phyloP scores from a whole-genome alignment of 1,140 invertebrate genomes.

The Elysia chlorotica region DNA sequence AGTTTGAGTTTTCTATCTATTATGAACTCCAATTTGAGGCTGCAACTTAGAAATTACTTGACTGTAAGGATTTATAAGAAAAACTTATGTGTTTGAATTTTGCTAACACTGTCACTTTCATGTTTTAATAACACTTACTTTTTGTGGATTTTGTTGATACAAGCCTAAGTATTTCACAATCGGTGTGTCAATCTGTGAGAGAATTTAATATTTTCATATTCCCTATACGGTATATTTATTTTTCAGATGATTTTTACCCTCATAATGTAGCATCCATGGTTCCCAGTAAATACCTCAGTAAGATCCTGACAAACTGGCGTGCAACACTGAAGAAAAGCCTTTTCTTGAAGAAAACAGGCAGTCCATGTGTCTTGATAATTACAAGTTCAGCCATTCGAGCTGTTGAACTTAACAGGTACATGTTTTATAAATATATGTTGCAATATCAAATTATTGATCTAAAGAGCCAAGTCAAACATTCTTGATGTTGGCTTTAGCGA shows the following conservation, averaged over 20 bases:
- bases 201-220: background rate
- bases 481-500: no score
- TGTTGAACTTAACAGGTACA: slow-evolving; percentile 53
- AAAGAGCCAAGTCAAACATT: no score
- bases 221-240: background rate
- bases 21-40: background rate
- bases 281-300: slow-evolving; percentile 35
- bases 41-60: background rate
- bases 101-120: background rate
- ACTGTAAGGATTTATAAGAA: background rate
- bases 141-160: background rate
- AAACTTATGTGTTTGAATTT: background rate
- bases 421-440: no score
- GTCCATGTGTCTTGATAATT: slow-evolving; percentile 44
- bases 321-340: slow-evolving; percentile 33
- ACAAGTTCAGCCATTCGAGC: slow-evolving; percentile 49
- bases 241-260: slow-evolving; percentile 32
- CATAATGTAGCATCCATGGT: slow-evolving; percentile 25
- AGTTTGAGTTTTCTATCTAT: background rate
- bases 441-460: no score
- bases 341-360: slow-evolving; percentile 33
- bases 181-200: background rate
- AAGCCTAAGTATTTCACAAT: background rate
- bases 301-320: slow-evolving; percentile 48
- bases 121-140: slow-evolving; percentile 2